Evolutionary conservation across 1,140 invertebrate genomes (phyloP).

Genomic region (Lordiphosa clarofinis): DNA sequence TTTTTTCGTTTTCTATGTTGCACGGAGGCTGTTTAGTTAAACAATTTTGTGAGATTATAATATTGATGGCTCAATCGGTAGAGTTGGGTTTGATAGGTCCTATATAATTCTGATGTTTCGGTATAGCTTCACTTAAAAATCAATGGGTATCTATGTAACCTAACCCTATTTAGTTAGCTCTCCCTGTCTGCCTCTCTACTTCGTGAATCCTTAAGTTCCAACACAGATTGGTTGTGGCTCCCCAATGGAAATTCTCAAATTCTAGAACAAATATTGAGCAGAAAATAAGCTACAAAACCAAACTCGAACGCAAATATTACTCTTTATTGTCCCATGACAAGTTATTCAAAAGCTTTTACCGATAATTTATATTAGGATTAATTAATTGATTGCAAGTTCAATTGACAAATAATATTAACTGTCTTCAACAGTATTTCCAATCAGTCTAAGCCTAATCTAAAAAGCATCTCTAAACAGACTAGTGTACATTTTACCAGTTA

Average conservation of each 20-base stretch:
- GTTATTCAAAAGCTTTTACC: conserved; percentile 12
- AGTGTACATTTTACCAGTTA: conserved; percentile 4
- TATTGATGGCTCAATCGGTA: conserved; percentile 34
- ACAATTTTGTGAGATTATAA: conserved; percentile 45
- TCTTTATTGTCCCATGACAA: conserved; percentile 20
- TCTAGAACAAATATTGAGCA: neutral
- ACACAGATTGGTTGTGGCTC: neutral
- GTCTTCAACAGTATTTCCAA: neutral
- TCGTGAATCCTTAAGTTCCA: neutral
- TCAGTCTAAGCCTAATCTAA: too few relatives aligned
- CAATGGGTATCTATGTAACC: too few relatives aligned
- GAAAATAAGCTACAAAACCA: conserved; percentile 4
- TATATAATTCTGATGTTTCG: too few relatives aligned
- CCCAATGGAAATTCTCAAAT: neutral
- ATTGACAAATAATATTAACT: neutral
- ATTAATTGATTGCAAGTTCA: neutral
- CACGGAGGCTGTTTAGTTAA: conserved; percentile 48
- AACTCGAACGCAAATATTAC: conserved; percentile 11
- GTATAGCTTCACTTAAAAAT: too few relatives aligned
- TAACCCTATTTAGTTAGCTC: conserved; percentile 1
- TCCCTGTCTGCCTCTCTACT: neutral
- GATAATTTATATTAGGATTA: conserved; percentile 2
- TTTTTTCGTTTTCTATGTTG: conserved; percentile 18
- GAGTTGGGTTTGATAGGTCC: conserved; percentile 19
- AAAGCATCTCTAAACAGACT: conserved; percentile 5